A percentile compares a stretch with the other conserved stretches of the same genome.
Evolutionary conservation across 2,888 invertebrate genomes (phyloP).

Genomic region (Allacma fusca): DNA sequence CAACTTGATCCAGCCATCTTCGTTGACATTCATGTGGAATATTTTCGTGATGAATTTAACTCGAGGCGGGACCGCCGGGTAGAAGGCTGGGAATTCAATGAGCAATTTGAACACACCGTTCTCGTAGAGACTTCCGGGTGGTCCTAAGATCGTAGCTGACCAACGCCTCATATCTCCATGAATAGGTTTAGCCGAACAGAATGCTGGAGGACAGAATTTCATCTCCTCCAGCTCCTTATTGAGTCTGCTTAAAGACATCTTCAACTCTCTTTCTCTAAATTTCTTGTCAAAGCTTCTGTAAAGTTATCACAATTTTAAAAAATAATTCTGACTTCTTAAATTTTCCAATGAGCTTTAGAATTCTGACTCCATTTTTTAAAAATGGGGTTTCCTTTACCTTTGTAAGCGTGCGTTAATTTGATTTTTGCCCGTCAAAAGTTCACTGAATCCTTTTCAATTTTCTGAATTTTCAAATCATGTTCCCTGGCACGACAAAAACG

Average conservation of each 20-base stretch:
- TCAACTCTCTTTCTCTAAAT: no score
- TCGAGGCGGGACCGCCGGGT: conserved; percentile 42
- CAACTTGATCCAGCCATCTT: conserved; percentile 41
- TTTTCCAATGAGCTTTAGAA: no score
- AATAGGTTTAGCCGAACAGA: conserved; percentile 41
- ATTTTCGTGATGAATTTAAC: conserved; percentile 40
- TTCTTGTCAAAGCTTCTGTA: no score
- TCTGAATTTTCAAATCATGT: no score
- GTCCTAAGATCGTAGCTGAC: conserved; percentile 37
- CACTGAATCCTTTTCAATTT: no score
- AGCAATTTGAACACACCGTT: conserved; percentile 39
- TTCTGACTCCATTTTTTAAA: no score
- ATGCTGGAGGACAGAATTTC: conserved; percentile 43
- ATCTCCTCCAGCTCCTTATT: conserved; percentile 43
- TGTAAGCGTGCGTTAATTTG: no score
- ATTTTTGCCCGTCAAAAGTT: no score
- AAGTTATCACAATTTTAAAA: no score
- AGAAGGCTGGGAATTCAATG: conserved; percentile 43
- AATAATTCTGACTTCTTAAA: no score
- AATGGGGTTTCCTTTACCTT: no score
- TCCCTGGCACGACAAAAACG: no score
- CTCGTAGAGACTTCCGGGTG: conserved; percentile 39
- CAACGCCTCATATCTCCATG: conserved; percentile 42
- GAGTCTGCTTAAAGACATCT: conserved; percentile 42
- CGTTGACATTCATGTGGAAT: conserved; percentile 37